These are phyloP conservation scores for Leptinotarsa defecta DNA, from an alignment of 1,140 invertebrate genomes.

Conservation along the genomic window DNA sequence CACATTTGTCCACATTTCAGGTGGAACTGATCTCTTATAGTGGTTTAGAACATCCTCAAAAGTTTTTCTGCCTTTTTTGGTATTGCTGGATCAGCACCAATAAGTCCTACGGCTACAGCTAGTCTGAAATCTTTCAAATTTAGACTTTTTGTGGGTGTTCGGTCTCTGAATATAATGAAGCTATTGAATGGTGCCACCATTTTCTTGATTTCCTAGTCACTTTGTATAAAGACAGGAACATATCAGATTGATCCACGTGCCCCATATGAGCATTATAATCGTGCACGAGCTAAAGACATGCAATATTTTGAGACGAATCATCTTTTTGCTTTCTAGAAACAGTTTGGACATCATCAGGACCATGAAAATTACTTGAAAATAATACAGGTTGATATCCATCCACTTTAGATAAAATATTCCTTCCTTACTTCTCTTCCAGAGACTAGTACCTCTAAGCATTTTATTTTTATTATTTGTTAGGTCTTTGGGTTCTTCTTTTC, in stretches of 20 bases:
- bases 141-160: background rate
- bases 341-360: slow-evolving; percentile 42
- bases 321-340: slow-evolving; percentile 48
- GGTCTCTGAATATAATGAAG: slow-evolving; percentile 14
- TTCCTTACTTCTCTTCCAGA: no score
- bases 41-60: no score
- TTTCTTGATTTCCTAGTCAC: slow-evolving; percentile 52
- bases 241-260: slow-evolving; percentile 53
- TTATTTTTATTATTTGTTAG: no score
- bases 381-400: slow-evolving; percentile 54
- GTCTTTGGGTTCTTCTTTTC: no score
- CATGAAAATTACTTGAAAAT: slow-evolving; percentile 54
- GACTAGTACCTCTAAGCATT: no score
- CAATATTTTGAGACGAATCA: slow-evolving; percentile 28
- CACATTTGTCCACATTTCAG: no score
- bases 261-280: slow-evolving; percentile 55
- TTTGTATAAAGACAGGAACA: slow-evolving; percentile 49
- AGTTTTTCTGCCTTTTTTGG: no score
- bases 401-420: slow-evolving; percentile 52
- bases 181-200: slow-evolving; percentile 45
- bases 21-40: no score
- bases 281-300: slow-evolving; percentile 36
- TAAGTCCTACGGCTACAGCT: background rate
- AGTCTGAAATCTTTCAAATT: background rate
- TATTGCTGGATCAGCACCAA: background rate